These are phyloP conservation scores for Hemiprocne comata DNA, from an alignment of 2,113 vertebrate species.

Conservation along the genomic window DNA sequence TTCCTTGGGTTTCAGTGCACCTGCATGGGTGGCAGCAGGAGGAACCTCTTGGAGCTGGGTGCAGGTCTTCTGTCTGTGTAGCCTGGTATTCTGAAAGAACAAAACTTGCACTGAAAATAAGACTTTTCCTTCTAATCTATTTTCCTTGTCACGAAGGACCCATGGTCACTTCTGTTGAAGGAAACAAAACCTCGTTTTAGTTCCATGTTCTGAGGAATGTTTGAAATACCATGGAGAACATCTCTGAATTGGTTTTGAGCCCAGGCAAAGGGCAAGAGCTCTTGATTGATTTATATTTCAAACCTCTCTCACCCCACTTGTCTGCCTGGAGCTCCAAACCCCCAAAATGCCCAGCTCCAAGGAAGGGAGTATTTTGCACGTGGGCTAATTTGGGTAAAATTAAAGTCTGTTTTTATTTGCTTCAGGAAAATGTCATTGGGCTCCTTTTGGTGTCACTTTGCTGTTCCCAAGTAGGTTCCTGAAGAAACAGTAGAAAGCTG, in stretches of 20 bases:
- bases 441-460: slow-evolving; percentile 43
- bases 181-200: neutral
- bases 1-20: neutral
- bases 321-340: neutral
- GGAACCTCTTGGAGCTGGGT: neutral
- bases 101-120: neutral
- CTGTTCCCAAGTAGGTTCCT: slow-evolving; percentile 8
- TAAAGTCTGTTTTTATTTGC: slow-evolving; percentile 18
- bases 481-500: neutral
- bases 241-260: slow-evolving; percentile 23
- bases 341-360: neutral
- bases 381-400: slow-evolving; percentile 12
- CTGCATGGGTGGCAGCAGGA: neutral
- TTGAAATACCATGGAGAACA: neutral
- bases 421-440: slow-evolving; percentile 22
- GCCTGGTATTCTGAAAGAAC: neutral
- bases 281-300: slow-evolving; percentile 10
- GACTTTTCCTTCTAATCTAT: neutral
- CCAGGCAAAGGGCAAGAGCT: slow-evolving; percentile 21
- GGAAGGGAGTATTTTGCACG: neutral
- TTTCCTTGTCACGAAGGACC: neutral
- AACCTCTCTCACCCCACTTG: neutral
- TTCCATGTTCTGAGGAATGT: neutral
- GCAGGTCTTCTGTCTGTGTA: neutral
- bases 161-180: neutral